Percentiles rank a stretch among this genome's conserved stretches.
Evolutionary conservation across 2,888 invertebrate genomes (phyloP).

Genomic region (Microplitis deprimator): DNA sequence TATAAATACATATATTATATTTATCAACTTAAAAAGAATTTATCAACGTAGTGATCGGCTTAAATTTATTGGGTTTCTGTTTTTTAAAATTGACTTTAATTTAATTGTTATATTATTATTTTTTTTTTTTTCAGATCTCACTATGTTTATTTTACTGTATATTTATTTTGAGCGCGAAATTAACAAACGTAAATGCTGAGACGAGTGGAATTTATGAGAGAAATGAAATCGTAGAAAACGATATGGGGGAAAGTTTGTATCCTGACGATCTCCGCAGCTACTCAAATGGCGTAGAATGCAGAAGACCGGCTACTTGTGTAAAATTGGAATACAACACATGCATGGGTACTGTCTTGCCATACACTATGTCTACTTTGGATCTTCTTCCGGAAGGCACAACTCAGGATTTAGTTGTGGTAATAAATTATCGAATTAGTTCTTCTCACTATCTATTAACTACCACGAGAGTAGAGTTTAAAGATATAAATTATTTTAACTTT

Average conservation of each 20-base stretch:
- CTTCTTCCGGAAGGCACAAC: background rate
- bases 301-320: slow-evolving; percentile 1
- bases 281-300: background rate
- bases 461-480: no score
- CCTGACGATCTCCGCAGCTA: no score
- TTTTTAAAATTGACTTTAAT: no score
- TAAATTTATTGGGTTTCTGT: no score
- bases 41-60: no score
- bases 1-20: no score
- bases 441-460: no score
- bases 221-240: slow-evolving; percentile 56
- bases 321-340: slow-evolving; percentile 1
- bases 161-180: slow-evolving; percentile 24
- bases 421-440: background rate
- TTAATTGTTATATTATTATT: no score
- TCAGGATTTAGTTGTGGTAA: slow-evolving; percentile 10
- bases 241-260: slow-evolving; percentile 54
- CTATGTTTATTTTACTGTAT: slow-evolving; percentile 10
- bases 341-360: background rate
- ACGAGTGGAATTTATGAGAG: slow-evolving; percentile 55
- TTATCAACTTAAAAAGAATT: no score
- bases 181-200: slow-evolving; percentile 50
- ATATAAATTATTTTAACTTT: no score
- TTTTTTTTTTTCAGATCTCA: slow-evolving; percentile 16
- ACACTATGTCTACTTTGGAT: background rate